These are phyloP conservation scores for Pseudorectes ferrugineus DNA, from an alignment of 2,113 vertebrate genomes.

Conservation along the genomic window DNA sequence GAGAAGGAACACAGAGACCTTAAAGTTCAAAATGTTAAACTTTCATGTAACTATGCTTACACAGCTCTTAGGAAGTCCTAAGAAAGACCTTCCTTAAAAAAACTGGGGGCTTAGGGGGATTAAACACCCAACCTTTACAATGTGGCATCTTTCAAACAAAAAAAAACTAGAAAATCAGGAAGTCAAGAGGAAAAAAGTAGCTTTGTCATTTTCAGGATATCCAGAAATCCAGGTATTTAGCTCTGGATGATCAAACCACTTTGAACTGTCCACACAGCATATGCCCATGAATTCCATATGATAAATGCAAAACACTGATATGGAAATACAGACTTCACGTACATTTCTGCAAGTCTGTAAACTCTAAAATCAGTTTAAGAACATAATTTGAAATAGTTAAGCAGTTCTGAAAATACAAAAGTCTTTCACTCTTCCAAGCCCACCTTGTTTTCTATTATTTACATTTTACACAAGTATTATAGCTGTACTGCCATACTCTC, in stretches of 20 bases:
- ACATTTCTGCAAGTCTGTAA: background rate
- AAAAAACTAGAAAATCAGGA: background rate
- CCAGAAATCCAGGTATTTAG: background rate
- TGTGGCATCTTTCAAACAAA: background rate
- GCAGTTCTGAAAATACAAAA: background rate
- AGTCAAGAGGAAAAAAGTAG: background rate
- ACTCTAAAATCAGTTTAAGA: background rate
- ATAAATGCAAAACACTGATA: background rate
- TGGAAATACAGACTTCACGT: background rate
- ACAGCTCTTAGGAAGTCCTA: background rate
- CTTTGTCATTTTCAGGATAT: background rate
- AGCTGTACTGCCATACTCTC: background rate
- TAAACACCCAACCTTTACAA: background rate
- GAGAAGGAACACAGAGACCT: background rate
- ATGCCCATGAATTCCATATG: background rate
- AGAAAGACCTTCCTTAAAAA: background rate
- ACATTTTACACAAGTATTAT: background rate
- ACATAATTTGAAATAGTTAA: background rate
- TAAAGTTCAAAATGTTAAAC: background rate
- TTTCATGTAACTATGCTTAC: background rate
- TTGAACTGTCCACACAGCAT: accelerated
- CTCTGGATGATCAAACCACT: background rate
- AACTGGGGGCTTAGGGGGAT: background rate
- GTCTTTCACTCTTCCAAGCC: background rate
- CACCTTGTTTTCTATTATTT: background rate